These are phyloP conservation scores for Timema cristinae DNA, from an alignment of 2,888 invertebrate genomes.

Conservation along the genomic window DNA sequence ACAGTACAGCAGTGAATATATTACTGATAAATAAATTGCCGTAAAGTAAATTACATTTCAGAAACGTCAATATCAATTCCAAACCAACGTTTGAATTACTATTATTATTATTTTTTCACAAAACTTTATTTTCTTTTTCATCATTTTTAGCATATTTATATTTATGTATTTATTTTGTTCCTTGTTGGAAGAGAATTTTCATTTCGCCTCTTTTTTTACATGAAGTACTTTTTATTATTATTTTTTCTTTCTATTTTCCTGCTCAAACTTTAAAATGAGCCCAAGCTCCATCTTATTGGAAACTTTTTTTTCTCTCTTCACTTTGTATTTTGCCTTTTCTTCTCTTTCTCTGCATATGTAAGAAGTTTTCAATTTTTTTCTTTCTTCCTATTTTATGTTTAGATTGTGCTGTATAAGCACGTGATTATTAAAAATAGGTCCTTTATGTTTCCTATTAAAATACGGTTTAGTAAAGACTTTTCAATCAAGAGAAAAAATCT, in stretches of 20 bases:
- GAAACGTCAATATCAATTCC: background rate
- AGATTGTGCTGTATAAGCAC: slow-evolving; percentile 13
- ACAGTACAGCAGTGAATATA: too few relatives aligned
- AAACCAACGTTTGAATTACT: background rate
- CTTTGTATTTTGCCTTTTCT: slow-evolving; percentile 8
- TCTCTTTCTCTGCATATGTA: slow-evolving; percentile 24
- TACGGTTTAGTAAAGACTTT: too few relatives aligned
- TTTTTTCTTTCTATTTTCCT: slow-evolving; percentile 20
- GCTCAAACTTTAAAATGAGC: slow-evolving; percentile 27
- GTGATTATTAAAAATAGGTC: too few relatives aligned
- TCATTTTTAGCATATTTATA: slow-evolving; percentile 16
- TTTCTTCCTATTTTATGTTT: slow-evolving; percentile 18
- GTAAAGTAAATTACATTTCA: too few relatives aligned
- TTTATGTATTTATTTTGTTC: slow-evolving; percentile 13
- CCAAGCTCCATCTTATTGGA: slow-evolving; percentile 25
- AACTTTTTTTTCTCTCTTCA: slow-evolving; percentile 18
- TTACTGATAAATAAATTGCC: too few relatives aligned
- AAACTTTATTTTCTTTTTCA: background rate
- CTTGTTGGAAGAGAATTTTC: background rate
- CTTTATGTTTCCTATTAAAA: too few relatives aligned
- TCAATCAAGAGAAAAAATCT: too few relatives aligned
- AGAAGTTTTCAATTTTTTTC: slow-evolving; percentile 26
- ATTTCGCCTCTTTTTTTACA: slow-evolving; percentile 14
- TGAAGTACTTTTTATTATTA: slow-evolving; percentile 15
- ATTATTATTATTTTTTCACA: background rate